Evolutionary conservation across 1,140 invertebrate genomes (phyloP), one percentile per base, ranked within the genome.

Genomic region (Pemphigus obesinymphae): DNA sequence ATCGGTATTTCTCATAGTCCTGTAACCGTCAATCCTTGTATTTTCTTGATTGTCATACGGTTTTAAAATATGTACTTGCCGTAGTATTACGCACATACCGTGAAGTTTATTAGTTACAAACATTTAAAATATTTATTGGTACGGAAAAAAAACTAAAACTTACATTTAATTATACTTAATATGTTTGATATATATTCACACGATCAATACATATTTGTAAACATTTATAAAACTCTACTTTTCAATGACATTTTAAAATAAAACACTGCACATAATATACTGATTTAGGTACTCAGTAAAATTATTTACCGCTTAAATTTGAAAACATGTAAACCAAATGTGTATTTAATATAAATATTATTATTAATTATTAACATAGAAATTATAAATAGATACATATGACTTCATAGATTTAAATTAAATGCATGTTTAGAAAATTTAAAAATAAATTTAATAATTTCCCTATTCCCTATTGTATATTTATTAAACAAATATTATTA

Each of bases 121-220:
- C 68, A 40, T 70, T 70, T 70, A 70, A 70, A 70, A 70, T 45
- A 70, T 70, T 45, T 70, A 70, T 23, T 70, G 68, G 37, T 45
- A 70, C n/a, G 1, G 40, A 70, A 70, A 45, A 70, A 66, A 34
- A 70, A 70, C 45, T 45, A 70, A 70, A 70, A 20, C 37, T 17
- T 26, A 70, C 37, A 43, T 45, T 70, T 23, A 70, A 45, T 70
- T 45, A 5, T 70, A 45, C 34, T 20, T 43, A 23, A 70, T 43
- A 43, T 45, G 40, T 29, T 70, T 29, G 26, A 70, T 70, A 10
- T 70, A 70, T 70, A 70, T 45, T 70, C 68, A 70, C 68, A 70
- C 68, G 68, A 70, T 45, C 40, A 70, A 66, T 68, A 45, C 63
- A n/a, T 70, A 70, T 70, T 70, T 70, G 37, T 70, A 45, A 70